A percentile compares a stretch with the other conserved stretches of the same genome.
phyloP scores from a whole-genome alignment of 2,113 vertebrate species.

The Catharus fuscescens region DNA sequence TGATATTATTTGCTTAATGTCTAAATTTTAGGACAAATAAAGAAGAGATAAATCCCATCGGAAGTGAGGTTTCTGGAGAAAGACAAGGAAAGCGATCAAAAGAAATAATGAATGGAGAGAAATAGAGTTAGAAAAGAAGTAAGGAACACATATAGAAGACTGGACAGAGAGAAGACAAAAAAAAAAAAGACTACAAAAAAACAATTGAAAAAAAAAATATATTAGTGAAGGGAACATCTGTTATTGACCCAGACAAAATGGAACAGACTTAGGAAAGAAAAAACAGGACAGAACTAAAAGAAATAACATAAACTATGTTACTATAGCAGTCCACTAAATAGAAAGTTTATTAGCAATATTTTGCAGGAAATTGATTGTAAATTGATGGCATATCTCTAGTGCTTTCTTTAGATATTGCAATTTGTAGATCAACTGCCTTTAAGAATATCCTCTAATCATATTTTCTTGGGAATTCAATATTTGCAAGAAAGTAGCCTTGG shows the following conservation, averaged over 20 bases:
- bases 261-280: not conserved
- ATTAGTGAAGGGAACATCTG: not conserved
- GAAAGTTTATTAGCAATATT: not conserved
- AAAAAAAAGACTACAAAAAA: no score
- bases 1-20: not conserved
- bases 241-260: not conserved
- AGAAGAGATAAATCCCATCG: not conserved
- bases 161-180: not conserved
- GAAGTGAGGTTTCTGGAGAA: not conserved
- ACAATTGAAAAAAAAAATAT: not conserved
- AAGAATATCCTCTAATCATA: not conserved
- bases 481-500: not conserved
- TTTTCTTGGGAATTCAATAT: not conserved
- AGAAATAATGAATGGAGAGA: not conserved
- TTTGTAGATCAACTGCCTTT: not conserved
- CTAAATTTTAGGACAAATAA: not conserved
- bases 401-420: not conserved
- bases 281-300: not conserved
- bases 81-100: not conserved
- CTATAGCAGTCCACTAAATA: not conserved
- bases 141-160: not conserved
- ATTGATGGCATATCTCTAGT: not conserved
- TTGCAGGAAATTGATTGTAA: not conserved
- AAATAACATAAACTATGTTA: not conserved
- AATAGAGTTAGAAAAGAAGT: not conserved